phyloP scores from a whole-genome alignment of 2,888 invertebrate species.

The Drosophila demipolita region DNA sequence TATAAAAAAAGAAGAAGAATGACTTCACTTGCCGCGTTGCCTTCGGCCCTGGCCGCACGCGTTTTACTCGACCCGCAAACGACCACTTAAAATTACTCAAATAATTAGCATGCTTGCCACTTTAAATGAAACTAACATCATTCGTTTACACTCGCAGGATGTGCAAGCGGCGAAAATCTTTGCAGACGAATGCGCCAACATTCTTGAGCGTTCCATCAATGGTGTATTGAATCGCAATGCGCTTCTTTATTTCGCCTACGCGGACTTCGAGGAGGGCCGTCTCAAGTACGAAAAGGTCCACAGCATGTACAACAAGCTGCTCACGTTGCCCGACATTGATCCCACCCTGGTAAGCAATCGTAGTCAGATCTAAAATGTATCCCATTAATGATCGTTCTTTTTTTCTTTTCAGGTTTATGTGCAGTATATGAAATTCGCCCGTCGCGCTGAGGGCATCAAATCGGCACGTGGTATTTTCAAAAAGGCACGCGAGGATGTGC shows the following conservation, averaged over 20 bases:
- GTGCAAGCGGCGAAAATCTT: slow-evolving; percentile 96
- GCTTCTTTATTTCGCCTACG: slow-evolving; percentile 98
- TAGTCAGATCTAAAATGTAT: neutral
- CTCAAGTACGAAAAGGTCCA: slow-evolving; percentile 98
- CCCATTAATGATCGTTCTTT: no score
- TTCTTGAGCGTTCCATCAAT: slow-evolving; percentile 97
- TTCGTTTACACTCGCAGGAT: slow-evolving; percentile 87
- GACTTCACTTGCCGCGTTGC: slow-evolving; percentile 81
- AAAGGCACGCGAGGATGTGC: slow-evolving; percentile 94
- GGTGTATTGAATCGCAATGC: slow-evolving; percentile 96
- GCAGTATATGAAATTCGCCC: slow-evolving; percentile 99
- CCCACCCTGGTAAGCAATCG: slow-evolving; percentile 92
- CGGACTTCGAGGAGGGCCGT: slow-evolving; percentile 99
- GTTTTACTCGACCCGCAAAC: slow-evolving; percentile 69
- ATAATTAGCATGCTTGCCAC: neutral
- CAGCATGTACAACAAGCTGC: slow-evolving; percentile 96
- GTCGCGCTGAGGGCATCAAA: slow-evolving; percentile 99
- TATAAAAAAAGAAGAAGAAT: neutral
- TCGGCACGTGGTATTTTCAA: slow-evolving; percentile 98
- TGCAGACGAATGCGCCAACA: slow-evolving; percentile 96
- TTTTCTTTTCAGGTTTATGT: slow-evolving; percentile 91
- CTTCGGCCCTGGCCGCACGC: slow-evolving; percentile 68
- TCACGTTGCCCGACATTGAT: slow-evolving; percentile 95
- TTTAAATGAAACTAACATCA: neutral
- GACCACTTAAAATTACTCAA: neutral